A percentile compares a stretch with the other conserved stretches of the same genome.
Evolutionary conservation across 2,888 invertebrate species (phyloP).

Genomic region (Drosophila nigritarsus): DNA sequence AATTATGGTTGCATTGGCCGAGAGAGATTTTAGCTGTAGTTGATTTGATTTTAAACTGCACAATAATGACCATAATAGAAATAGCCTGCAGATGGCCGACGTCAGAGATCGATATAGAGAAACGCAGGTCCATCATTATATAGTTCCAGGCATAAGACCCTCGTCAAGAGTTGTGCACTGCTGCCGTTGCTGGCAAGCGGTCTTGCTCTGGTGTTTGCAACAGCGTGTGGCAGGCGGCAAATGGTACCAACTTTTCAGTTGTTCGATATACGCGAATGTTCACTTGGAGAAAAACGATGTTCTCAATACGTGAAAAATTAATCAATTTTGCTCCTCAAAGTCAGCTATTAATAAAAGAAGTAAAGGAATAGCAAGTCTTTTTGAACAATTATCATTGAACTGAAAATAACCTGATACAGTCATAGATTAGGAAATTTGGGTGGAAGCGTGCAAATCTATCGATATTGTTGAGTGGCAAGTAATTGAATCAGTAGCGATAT

Average conservation of each 20-base stretch:
- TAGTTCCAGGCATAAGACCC: background rate
- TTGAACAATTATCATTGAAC: background rate
- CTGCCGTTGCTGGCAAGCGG: background rate
- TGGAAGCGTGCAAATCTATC: background rate
- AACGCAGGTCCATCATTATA: background rate
- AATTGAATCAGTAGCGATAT: background rate
- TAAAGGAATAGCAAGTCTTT: background rate
- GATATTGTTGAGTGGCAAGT: background rate
- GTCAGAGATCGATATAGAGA: background rate
- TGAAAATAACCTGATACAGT: background rate
- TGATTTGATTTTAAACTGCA: constrained; percentile 1
- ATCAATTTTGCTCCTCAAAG: background rate
- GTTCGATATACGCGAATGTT: constrained; percentile 5
- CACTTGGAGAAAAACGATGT: constrained; percentile 4
- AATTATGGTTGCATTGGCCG: constrained; percentile 3
- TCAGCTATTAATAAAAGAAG: background rate
- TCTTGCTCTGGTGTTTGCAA: constrained; percentile 27
- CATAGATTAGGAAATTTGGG: background rate
- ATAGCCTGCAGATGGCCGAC: constrained; percentile 3
- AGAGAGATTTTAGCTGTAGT: background rate
- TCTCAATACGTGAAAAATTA: background rate
- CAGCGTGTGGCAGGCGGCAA: constrained; percentile 33
- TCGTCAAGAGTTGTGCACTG: background rate
- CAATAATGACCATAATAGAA: constrained; percentile 3
- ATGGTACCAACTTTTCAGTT: constrained; percentile 18